These are phyloP conservation scores for Odontesthes bonariensis DNA, from an alignment of 2,113 vertebrate species.

Conservation along the genomic window DNA sequence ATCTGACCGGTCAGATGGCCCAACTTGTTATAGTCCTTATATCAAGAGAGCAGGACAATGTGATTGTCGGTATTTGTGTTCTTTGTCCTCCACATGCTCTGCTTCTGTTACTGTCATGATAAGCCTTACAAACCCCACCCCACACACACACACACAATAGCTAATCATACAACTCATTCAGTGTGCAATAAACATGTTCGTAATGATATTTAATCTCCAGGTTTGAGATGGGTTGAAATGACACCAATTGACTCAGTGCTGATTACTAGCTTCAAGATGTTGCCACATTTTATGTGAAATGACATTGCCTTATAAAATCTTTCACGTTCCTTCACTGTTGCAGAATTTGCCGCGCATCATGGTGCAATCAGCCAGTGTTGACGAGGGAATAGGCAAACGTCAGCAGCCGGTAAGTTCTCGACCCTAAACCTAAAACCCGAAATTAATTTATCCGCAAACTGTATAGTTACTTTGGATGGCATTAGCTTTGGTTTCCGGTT, in stretches of 20 bases:
- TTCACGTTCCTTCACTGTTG: neutral
- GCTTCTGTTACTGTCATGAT: neutral
- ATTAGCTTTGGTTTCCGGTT: too few relatives aligned
- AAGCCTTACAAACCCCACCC: neutral
- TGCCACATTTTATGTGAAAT: neutral
- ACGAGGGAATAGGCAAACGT: constrained; percentile 66
- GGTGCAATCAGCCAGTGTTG: constrained; percentile 80
- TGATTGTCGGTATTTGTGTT: constrained; percentile 13
- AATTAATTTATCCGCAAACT: too few relatives aligned
- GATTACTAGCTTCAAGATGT: too few relatives aligned
- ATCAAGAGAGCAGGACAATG: neutral
- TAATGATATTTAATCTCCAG: constrained; percentile 1
- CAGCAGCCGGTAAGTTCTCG: constrained; percentile 66
- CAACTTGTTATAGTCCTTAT: constrained; percentile 12
- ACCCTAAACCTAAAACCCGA: neutral
- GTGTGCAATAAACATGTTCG: constrained; percentile 15
- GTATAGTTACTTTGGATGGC: too few relatives aligned
- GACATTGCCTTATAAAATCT: neutral
- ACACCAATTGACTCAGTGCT: neutral
- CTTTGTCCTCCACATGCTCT: too few relatives aligned
- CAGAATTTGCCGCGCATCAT: constrained; percentile 78
- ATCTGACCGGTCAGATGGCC: constrained; percentile 12
- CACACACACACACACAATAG: constrained; percentile 25
- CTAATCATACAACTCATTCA: constrained; percentile 17
- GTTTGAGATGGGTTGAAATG: neutral